Evolutionary conservation across 2,888 invertebrate species (phyloP).

Genomic region (Spatulosminthurus flaviceps): DNA sequence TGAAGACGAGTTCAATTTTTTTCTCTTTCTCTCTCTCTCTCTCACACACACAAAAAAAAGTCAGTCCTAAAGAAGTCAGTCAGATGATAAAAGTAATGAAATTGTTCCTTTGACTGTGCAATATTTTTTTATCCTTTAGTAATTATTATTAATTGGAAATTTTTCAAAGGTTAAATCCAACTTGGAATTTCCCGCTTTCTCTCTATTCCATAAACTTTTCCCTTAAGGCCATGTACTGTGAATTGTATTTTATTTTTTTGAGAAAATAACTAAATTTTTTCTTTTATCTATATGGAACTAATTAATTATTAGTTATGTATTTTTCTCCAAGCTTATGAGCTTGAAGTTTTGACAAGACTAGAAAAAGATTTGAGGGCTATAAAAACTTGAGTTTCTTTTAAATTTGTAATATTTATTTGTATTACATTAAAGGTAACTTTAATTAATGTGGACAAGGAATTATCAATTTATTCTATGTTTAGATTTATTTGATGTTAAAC

Average conservation of each 20-base stretch:
- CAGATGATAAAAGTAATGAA: conserved; percentile 41
- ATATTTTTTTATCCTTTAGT: no score
- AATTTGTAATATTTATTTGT: neutral
- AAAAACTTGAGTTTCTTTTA: neutral
- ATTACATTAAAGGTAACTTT: conserved; percentile 9
- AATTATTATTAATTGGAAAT: no score
- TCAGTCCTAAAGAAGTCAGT: conserved; percentile 43
- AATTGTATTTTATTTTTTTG: conserved; percentile 23
- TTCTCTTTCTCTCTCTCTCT: neutral
- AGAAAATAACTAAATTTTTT: conserved; percentile 29
- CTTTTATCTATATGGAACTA: neutral
- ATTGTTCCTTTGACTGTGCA: neutral
- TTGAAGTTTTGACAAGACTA: conserved; percentile 38
- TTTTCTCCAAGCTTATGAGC: neutral
- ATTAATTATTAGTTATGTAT: conserved; percentile 25
- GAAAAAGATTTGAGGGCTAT: conserved; percentile 32
- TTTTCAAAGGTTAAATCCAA: no score
- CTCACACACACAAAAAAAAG: neutral
- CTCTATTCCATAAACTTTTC: neutral
- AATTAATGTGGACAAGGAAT: neutral
- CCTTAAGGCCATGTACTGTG: conserved; percentile 44
- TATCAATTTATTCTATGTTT: neutral
- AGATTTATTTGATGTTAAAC: neutral
- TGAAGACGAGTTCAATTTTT: conserved; percentile 10
- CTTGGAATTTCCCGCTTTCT: no score